These are phyloP conservation scores for Meloidogyne hapla DNA, from an alignment of 1,140 invertebrate genomes.

Conservation along the genomic window DNA sequence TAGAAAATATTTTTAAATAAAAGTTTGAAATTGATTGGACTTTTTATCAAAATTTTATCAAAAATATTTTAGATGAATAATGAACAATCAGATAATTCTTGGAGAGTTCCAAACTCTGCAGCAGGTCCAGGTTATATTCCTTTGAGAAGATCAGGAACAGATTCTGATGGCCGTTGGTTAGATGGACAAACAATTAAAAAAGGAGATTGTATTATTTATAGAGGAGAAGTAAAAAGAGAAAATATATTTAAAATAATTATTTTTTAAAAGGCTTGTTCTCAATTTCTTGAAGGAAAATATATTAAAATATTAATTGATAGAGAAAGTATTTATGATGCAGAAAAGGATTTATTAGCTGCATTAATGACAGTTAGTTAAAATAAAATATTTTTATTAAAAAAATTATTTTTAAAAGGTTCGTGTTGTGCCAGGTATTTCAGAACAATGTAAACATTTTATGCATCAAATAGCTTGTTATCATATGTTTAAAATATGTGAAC, in stretches of 20 bases:
- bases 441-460: conserved; percentile 49
- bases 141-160: background rate
- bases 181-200: conserved; percentile 42
- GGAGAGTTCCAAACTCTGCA: conserved; percentile 39
- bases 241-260: too few relatives aligned
- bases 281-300: conserved; percentile 45
- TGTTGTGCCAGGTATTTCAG: conserved; percentile 46
- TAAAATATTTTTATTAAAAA: background rate
- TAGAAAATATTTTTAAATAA: too few relatives aligned
- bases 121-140: conserved; percentile 43
- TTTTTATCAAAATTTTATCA: too few relatives aligned
- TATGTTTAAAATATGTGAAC: conserved; percentile 37
- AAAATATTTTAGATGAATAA: conserved; percentile 38
- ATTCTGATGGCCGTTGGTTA: conserved; percentile 48
- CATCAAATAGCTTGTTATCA: conserved; percentile 56
- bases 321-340: conserved; percentile 54
- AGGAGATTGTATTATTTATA: conserved; percentile 49
- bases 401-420: conserved; percentile 47
- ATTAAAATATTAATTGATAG: conserved; percentile 50
- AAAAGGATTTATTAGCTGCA: conserved; percentile 24
- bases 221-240: conserved; percentile 20
- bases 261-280: conserved; percentile 30
- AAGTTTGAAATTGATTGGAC: too few relatives aligned
- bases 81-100: conserved; percentile 32
- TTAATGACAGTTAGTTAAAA: conserved; percentile 10